A percentile compares a stretch with the other conserved stretches of the same genome.
These are phyloP conservation scores for Phocides pigmalion DNA, from an alignment of 1,140 invertebrate species.

Conservation along the genomic window DNA sequence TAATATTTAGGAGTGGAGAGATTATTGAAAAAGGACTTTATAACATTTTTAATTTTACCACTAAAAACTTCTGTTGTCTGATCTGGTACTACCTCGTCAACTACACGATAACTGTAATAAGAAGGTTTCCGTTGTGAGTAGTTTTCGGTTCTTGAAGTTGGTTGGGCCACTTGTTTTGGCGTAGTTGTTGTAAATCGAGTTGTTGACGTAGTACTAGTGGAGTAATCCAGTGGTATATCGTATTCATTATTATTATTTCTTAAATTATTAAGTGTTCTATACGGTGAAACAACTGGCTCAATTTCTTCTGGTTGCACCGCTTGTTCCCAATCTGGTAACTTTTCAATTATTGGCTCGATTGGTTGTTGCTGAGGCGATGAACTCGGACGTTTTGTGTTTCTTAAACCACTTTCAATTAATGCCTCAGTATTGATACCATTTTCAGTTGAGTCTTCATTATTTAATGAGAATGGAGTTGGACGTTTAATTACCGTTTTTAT, in stretches of 20 bases:
- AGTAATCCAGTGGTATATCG: constrained; percentile 39
- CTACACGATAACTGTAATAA: constrained; percentile 66
- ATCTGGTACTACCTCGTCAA: constrained; percentile 61
- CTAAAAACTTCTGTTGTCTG: constrained; percentile 74
- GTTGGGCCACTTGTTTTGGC: constrained; percentile 37
- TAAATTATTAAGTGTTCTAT: constrained; percentile 69
- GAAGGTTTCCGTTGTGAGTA: constrained; percentile 50
- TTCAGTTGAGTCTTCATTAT: constrained; percentile 39
- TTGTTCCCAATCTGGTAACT: constrained; percentile 33
- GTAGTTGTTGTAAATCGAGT: constrained; percentile 45
- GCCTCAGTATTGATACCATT: constrained; percentile 36
- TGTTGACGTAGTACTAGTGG: constrained; percentile 50
- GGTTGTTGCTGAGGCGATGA: background rate
- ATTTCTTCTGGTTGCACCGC: constrained; percentile 33
- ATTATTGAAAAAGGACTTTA: constrained; percentile 71
- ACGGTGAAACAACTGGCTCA: constrained; percentile 66
- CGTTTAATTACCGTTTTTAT: constrained; percentile 70
- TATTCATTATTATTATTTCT: constrained; percentile 48
- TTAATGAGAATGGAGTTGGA: constrained; percentile 50
- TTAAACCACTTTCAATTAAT: constrained; percentile 41
- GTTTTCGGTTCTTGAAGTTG: constrained; percentile 40
- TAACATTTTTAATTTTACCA: constrained; percentile 64
- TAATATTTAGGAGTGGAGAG: constrained; percentile 49
- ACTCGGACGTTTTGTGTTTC: constrained; percentile 35
- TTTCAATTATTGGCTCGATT: constrained; percentile 17